Conservation (phyloP, 2,113 vertebrate genomes). For the Onychorhynchus coronatus region DNA sequence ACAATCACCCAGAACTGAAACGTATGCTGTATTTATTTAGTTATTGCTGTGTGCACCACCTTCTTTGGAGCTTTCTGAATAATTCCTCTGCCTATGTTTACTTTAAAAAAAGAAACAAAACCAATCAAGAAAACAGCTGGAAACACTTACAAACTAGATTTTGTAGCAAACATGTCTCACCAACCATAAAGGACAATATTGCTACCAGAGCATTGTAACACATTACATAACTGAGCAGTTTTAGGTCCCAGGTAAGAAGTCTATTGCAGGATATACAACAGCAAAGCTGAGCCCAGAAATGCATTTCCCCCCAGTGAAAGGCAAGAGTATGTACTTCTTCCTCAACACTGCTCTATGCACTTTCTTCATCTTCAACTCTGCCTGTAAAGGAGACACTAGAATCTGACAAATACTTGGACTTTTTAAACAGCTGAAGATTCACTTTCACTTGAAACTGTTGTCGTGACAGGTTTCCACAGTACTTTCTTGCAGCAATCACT, state of each 20-base stretch:
- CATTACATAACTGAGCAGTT: background rate
- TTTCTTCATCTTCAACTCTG: background rate
- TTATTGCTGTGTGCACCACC: background rate
- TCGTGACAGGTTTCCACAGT: slow-evolving; percentile 52
- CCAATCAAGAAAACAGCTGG: background rate
- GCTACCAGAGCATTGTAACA: background rate
- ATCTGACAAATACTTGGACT: slow-evolving; percentile 4
- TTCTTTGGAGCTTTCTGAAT: background rate
- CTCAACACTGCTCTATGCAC: background rate
- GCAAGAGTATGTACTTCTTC: background rate
- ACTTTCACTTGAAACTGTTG: background rate
- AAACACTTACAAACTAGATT: background rate
- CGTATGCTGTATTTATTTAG: background rate
- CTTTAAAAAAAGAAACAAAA: background rate
- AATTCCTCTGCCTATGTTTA: background rate
- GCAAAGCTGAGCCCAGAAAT: background rate
- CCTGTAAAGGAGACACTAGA: background rate
- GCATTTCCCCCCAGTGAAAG: background rate
- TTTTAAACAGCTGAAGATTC: slow-evolving; percentile 14
- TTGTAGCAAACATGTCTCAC: background rate
- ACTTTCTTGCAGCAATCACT: slow-evolving; percentile 19
- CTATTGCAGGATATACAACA: background rate
- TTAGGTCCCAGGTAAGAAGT: background rate
- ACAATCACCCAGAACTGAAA: background rate
- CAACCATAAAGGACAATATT: background rate